Evolutionary conservation across 2,888 invertebrate species (phyloP), one percentile per base, ranked within the genome.

Genomic region (Aporophyla lueneburgensis): DNA sequence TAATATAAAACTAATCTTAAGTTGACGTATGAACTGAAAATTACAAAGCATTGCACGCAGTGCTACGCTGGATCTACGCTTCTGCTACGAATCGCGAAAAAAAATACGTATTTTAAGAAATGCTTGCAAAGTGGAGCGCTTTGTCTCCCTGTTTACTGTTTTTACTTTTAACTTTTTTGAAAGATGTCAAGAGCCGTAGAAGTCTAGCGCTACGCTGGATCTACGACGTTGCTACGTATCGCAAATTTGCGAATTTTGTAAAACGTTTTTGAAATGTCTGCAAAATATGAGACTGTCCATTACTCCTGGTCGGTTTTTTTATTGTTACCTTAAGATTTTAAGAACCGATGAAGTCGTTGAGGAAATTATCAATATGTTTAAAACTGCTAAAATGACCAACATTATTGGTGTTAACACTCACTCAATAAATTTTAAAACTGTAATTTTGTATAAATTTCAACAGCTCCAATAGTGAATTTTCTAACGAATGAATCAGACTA

Each of bases 11-110:
- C 21, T 12, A 4, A 33, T n/a, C 5, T 7, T n/a, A n/a, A n/a
- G n/a, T n/a, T n/a, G n/a, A n/a, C n/a, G n/a, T n/a, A n/a, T n/a
- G n/a, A 14, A 10, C 27, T 73, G 24, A 33, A 46, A 67, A 46
- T 12, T 21, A 51, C 21, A 2, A 33, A 51, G 21, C 21, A 56
- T 63, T 74, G 24, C n/a, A 14, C 10, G 40, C 14, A 33, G 49
- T 76, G 68, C 68, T 76, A 66, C 59, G 46, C 46, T 14, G 6
- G 33, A 54, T 59, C 59, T 76, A 75, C 33, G 53, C n/a, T 24
- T 12, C 7, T 33, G 46, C 33, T 68, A 63, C n/a, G 56, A 49
- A 7, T 40, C 16, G 0, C 33, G n/a, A 46, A 54, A 62, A 5
- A 14, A 1, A 16, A 7, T 40, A 24, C 7, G 24, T 27, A 59